phyloP scores from a whole-genome alignment of 2,888 invertebrate species.

The Synanthedon andrenaeformis region DNA sequence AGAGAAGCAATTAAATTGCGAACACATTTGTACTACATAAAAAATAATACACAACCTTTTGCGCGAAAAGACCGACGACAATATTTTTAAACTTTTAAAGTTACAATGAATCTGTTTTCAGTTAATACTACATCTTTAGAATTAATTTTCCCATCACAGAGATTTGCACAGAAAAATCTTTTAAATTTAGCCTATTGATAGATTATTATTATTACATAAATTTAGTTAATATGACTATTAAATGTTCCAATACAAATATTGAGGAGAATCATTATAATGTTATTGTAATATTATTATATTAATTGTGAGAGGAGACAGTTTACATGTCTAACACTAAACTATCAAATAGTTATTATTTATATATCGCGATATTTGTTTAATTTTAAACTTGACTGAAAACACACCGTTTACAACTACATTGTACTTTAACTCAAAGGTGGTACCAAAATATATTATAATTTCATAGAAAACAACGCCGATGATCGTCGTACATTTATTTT shows the following conservation, averaged over 20 bases:
- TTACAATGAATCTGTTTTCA: conserved; percentile 37
- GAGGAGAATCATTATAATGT: conserved; percentile 36
- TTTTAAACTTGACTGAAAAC: conserved; percentile 52
- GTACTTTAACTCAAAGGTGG: conserved; percentile 70
- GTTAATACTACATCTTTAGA: conserved; percentile 67
- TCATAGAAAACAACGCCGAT: conserved; percentile 54
- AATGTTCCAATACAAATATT: conserved; percentile 53
- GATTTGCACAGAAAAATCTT: conserved; percentile 60
- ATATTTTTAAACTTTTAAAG: conserved; percentile 58
- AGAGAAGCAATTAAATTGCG: conserved; percentile 70
- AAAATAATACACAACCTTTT: conserved; percentile 70
- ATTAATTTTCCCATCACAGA: conserved; percentile 66
- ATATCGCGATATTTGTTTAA: conserved; percentile 48
- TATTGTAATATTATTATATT: conserved; percentile 11
- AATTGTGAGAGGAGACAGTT: conserved; percentile 56
- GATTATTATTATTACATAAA: conserved; percentile 39
- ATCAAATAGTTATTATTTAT: conserved; percentile 33
- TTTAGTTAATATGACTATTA: conserved; percentile 52
- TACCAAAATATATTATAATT: conserved; percentile 61
- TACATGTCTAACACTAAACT: conserved; percentile 54
- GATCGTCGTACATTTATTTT: conserved; percentile 29
- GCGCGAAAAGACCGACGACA: conserved; percentile 69
- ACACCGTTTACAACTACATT: conserved; percentile 59
- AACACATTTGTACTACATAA: conserved; percentile 71
- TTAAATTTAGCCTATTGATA: conserved; percentile 59